Conservation (phyloP, 2,113 vertebrate genomes). For the Alaudala cheleensis region DNA sequence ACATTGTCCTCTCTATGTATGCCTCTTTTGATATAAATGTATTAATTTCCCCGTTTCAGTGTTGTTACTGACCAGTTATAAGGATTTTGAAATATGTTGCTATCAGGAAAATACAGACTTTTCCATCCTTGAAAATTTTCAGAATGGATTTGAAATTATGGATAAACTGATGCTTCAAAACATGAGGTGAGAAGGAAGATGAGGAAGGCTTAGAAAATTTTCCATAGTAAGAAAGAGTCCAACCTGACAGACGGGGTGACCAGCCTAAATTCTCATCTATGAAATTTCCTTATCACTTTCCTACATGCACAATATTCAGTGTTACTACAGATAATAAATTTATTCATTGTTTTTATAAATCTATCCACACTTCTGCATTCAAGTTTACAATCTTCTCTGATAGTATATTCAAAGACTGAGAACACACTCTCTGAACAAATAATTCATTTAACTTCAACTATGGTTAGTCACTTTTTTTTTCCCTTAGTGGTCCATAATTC, state of each 20-base stretch:
- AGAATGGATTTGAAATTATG: neutral
- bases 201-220: neutral
- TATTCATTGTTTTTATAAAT: neutral
- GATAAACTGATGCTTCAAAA: neutral
- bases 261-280: neutral
- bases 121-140: neutral
- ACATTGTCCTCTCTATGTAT: neutral
- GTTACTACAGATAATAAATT: neutral
- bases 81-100: neutral
- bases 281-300: neutral
- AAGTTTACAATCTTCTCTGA: neutral
- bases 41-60: neutral
- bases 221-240: neutral
- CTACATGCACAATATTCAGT: neutral
- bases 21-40: neutral
- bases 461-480: neutral
- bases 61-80: neutral
- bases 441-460: neutral
- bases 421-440: neutral
- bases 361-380: neutral
- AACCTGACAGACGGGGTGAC: neutral
- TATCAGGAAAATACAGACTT: neutral
- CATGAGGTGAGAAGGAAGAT: neutral
- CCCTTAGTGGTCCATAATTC: neutral
- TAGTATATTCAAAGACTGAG: neutral